A percentile compares a stretch with the other conserved stretches of the same genome.
These are phyloP conservation scores for Trichopoda pennipes DNA, from an alignment of 2,888 invertebrate genomes.

Conservation along the genomic window DNA sequence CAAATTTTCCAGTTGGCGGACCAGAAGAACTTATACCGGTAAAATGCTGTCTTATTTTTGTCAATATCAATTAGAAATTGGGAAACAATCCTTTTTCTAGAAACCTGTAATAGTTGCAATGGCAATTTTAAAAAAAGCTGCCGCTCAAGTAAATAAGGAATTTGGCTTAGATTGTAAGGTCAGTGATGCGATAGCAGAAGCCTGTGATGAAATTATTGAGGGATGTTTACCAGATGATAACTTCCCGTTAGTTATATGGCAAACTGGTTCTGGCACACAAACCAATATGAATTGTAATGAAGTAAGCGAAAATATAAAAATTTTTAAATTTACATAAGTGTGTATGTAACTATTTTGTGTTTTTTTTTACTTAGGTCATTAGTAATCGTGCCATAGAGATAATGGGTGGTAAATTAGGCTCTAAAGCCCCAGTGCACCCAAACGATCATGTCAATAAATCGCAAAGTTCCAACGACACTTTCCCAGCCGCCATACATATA, in stretches of 20 bases:
- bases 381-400: slow-evolving; percentile 94
- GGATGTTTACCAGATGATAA: slow-evolving; percentile 92
- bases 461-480: slow-evolving; percentile 99
- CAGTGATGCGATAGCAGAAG: slow-evolving; percentile 91
- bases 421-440: slow-evolving; percentile 96
- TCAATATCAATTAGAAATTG: background rate
- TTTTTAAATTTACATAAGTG: background rate
- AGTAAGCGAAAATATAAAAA: slow-evolving; percentile 79
- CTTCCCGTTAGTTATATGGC: slow-evolving; percentile 99
- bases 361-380: slow-evolving; percentile 78
- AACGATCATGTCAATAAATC: slow-evolving; percentile 99
- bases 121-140: slow-evolving; percentile 97
- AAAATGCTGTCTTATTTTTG: slow-evolving; percentile 76
- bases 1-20: slow-evolving; percentile 98
- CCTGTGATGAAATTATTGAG: slow-evolving; percentile 95
- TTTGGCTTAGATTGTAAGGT: slow-evolving; percentile 93
- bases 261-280: slow-evolving; percentile 99
- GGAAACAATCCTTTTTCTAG: slow-evolving; percentile 81
- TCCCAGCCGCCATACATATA: slow-evolving; percentile 99
- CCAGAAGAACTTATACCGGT: slow-evolving; percentile 96
- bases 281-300: slow-evolving; percentile 99
- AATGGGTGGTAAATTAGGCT: slow-evolving; percentile 92
- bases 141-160: slow-evolving; percentile 95
- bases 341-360: background rate
- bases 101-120: slow-evolving; percentile 94